These are phyloP conservation scores for Malacosoma neustria DNA, from an alignment of 2,888 invertebrate genomes.

Conservation along the genomic window DNA sequence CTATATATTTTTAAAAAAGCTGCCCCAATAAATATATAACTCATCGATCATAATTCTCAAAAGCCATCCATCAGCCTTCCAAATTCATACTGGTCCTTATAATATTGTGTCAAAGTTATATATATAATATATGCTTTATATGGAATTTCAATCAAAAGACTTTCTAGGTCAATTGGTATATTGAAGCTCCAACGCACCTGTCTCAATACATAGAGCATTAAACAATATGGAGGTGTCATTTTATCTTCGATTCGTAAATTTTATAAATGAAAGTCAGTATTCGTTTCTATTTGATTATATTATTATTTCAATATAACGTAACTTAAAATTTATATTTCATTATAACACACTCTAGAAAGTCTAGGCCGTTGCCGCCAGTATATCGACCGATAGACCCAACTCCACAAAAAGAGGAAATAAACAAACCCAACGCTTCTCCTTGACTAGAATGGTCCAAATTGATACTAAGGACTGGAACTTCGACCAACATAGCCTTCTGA, in stretches of 20 bases:
- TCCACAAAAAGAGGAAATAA: too few relatives aligned
- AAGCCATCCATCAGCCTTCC: not conserved
- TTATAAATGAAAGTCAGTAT: not conserved
- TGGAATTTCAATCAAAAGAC: conserved; percentile 16
- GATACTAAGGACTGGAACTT: too few relatives aligned
- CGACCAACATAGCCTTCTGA: too few relatives aligned
- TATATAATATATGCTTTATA: conserved; percentile 5
- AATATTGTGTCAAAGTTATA: not conserved
- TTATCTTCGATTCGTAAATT: not conserved
- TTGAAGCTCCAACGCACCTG: conserved; percentile 8
- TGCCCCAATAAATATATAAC: not conserved
- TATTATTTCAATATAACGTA: not conserved
- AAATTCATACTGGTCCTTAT: not conserved
- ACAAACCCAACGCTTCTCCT: too few relatives aligned
- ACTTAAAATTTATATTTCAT: not conserved
- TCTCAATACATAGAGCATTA: not conserved
- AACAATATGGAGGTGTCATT: not conserved
- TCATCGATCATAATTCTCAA: not conserved
- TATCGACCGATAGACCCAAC: too few relatives aligned
- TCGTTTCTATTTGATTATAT: not conserved
- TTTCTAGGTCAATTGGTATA: conserved; percentile 15
- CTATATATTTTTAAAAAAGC: not conserved
- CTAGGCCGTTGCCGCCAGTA: too few relatives aligned
- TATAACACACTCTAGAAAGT: not conserved
- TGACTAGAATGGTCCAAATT: too few relatives aligned